phyloP scores from a whole-genome alignment of 2,888 invertebrate species.

The Sylvicola fuscatus region DNA sequence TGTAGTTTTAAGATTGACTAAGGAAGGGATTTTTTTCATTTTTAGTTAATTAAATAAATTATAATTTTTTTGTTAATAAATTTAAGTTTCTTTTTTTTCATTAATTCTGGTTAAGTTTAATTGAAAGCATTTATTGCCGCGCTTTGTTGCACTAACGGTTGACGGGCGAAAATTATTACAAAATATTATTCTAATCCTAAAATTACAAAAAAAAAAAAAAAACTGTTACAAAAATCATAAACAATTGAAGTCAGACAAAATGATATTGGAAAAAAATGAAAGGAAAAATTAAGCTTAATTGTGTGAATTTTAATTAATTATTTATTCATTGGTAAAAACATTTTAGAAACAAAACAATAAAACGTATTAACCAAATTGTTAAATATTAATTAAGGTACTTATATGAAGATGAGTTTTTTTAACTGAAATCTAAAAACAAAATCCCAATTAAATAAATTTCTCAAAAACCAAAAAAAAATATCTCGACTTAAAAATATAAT shows the following conservation, averaged over 20 bases:
- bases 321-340: no score
- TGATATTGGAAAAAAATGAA: no score
- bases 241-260: no score
- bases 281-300: no score
- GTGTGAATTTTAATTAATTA: no score
- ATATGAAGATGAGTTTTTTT: not conserved
- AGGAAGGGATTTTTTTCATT: slow-evolving; percentile 1
- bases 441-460: not conserved
- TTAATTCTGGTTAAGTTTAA: no score
- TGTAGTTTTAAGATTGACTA: not conserved
- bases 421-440: slow-evolving; percentile 1
- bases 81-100: not conserved
- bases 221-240: not conserved
- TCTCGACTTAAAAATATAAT: no score
- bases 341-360: not conserved
- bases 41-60: slow-evolving; percentile 3
- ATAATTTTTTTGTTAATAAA: slow-evolving; percentile 1
- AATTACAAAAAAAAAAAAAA: slow-evolving; percentile 1
- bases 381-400: not conserved
- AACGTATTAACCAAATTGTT: not conserved
- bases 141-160: slow-evolving; percentile 7
- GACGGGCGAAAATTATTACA: slow-evolving; percentile 4
- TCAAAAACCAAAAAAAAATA: slow-evolving; percentile 4
- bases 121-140: not conserved
- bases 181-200: slow-evolving; percentile 1